Conservation (phyloP, 2,797 vertebrate genomes). For the Catostomus latipinnis region DNA sequence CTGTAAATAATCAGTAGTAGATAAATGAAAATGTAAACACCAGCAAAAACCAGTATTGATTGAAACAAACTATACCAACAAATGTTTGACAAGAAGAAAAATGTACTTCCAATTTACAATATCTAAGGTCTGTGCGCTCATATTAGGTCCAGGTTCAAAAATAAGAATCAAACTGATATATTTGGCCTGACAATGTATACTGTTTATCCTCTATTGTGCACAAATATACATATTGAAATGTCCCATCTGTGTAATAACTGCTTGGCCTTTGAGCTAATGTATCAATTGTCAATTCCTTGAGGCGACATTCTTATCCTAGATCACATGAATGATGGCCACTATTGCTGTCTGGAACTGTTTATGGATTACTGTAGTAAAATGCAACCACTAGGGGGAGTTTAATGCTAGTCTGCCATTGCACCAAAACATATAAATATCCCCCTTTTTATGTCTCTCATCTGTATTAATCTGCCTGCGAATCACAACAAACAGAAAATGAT, state of each 20-base stretch:
- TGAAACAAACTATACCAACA: slow-evolving; percentile 7
- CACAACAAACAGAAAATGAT: slow-evolving; percentile 48
- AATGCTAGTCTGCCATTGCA: slow-evolving; percentile 15
- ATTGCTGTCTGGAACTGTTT: slow-evolving; percentile 30
- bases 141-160: background rate
- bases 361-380: background rate
- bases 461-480: slow-evolving; percentile 46
- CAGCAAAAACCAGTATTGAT: background rate
- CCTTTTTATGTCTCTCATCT: slow-evolving; percentile 27
- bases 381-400: slow-evolving; percentile 61
- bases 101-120: background rate
- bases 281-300: slow-evolving; percentile 15
- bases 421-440: slow-evolving; percentile 49
- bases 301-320: slow-evolving; percentile 17
- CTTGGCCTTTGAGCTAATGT: slow-evolving; percentile 29
- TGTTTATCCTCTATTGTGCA: background rate
- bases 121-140: background rate
- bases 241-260: slow-evolving; percentile 22
- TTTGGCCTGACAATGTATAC: background rate
- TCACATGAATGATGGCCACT: slow-evolving; percentile 51
- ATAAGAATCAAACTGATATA: background rate
- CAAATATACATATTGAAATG: slow-evolving; percentile 29
- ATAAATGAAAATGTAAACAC: slow-evolving; percentile 69
- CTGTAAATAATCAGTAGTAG: slow-evolving; percentile 69
- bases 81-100: slow-evolving; percentile 2